phyloP scores from a whole-genome alignment of 2,113 vertebrate species.

The Illadopsis cleaveri region DNA sequence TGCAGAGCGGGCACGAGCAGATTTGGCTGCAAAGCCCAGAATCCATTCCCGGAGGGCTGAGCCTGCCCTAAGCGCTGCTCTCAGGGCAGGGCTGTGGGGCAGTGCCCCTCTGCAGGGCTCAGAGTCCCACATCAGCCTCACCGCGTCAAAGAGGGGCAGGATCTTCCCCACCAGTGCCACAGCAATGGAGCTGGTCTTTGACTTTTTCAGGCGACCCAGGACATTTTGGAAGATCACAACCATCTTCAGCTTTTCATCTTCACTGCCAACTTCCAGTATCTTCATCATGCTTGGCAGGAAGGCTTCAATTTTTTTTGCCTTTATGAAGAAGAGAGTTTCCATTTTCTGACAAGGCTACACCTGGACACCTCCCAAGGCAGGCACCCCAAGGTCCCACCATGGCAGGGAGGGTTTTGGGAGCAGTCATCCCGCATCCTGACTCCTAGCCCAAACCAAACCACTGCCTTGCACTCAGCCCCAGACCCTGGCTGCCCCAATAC shows the following conservation, averaged over 20 bases:
- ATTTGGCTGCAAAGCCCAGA: neutral
- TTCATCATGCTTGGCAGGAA: neutral
- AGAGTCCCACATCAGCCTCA: neutral
- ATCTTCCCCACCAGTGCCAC: neutral
- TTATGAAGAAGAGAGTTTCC: neutral
- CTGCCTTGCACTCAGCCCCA: neutral
- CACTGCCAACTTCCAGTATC: neutral
- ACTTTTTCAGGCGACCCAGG: neutral
- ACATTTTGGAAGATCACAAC: neutral
- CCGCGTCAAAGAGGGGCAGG: neutral
- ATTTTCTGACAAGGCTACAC: neutral
- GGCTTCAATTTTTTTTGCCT: neutral
- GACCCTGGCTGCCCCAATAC: neutral
- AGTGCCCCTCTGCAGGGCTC: neutral
- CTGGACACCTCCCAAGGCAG: neutral
- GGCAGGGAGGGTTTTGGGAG: neutral
- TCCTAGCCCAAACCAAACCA: neutral
- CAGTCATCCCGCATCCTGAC: neutral
- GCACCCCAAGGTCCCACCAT: neutral
- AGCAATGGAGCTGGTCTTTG: neutral
- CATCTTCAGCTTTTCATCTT: neutral
- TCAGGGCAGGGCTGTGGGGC: neutral
- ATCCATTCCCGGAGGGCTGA: neutral
- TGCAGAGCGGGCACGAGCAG: neutral
- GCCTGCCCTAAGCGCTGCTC: fast-evolving